Percentiles rank a stretch among this genome's conserved stretches.
These are phyloP conservation scores for Tympanoctomys barrerae DNA, from an alignment of 2,797 vertebrate species.

Conservation along the genomic window DNA sequence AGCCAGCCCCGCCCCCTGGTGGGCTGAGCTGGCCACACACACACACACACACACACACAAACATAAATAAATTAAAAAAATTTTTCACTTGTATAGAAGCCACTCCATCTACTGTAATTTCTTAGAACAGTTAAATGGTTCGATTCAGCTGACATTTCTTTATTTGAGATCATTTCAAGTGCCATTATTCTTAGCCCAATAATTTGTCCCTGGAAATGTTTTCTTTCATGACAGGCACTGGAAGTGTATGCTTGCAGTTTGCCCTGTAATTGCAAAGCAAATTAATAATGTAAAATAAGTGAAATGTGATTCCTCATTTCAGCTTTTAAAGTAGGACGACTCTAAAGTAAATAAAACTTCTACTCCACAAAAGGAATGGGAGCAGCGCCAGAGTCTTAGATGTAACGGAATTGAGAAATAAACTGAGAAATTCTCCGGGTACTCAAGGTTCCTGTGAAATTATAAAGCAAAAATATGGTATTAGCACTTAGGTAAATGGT, in stretches of 20 bases:
- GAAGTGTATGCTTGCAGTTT: accelerated
- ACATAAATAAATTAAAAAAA: too few species aligned
- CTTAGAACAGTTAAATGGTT: background rate
- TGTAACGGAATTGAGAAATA: accelerated
- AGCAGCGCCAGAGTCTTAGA: background rate
- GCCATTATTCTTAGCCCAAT: background rate
- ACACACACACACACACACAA: too few species aligned
- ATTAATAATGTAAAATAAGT: background rate
- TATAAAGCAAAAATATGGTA: accelerated
- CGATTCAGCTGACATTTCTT: background rate
- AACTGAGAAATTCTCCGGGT: too few species aligned
- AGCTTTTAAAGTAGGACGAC: background rate
- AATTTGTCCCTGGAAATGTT: background rate
- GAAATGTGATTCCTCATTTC: background rate
- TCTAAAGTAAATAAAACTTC: background rate
- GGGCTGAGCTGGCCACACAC: too few species aligned
- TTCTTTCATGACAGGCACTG: background rate
- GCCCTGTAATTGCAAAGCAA: background rate
- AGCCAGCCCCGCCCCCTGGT: too few species aligned
- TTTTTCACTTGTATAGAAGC: too few species aligned
- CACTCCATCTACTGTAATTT: background rate
- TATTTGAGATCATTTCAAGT: background rate
- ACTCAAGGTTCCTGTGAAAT: accelerated
- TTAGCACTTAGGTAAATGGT: background rate
- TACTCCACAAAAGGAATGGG: background rate